Percentiles rank a stretch among this genome's conserved stretches.
Evolutionary conservation across 1,140 invertebrate genomes (phyloP).

Genomic region (Trissolcus basalis): DNA sequence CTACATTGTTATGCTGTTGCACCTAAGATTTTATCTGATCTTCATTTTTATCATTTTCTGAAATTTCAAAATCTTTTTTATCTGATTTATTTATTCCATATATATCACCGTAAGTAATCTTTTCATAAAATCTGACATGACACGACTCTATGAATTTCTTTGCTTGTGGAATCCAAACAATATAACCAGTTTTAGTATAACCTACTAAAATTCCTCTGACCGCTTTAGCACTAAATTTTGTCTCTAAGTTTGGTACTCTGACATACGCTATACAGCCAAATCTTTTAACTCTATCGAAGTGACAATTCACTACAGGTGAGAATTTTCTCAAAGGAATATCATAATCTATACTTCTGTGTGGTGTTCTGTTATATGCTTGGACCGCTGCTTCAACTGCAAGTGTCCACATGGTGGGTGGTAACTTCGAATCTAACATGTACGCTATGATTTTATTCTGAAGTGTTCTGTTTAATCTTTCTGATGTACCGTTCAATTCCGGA

Average conservation of each 20-base stretch:
- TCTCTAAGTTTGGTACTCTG: conserved; percentile 60
- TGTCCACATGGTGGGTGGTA: conserved; percentile 2
- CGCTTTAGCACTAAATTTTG: too few species aligned
- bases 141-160: conserved; percentile 40
- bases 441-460: background rate
- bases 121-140: conserved; percentile 51
- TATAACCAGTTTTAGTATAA: conserved; percentile 31
- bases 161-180: conserved; percentile 42
- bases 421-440: background rate
- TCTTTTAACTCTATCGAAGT: background rate
- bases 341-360: background rate
- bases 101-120: conserved; percentile 33
- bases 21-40: too few species aligned
- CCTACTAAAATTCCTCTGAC: conserved; percentile 45
- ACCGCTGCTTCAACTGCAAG: conserved; percentile 38
- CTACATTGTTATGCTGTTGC: too few species aligned
- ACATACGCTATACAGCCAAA: conserved; percentile 62
- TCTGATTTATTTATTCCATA: conserved; percentile 1
- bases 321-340: background rate
- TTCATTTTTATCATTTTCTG: background rate
- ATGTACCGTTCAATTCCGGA: conserved; percentile 3
- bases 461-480: conserved; percentile 1
- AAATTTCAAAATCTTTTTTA: background rate
- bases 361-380: conserved; percentile 44
- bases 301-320: background rate